Evolutionary conservation across 1,140 invertebrate genomes (phyloP).

Genomic region (Drosophila fuyamai): DNA sequence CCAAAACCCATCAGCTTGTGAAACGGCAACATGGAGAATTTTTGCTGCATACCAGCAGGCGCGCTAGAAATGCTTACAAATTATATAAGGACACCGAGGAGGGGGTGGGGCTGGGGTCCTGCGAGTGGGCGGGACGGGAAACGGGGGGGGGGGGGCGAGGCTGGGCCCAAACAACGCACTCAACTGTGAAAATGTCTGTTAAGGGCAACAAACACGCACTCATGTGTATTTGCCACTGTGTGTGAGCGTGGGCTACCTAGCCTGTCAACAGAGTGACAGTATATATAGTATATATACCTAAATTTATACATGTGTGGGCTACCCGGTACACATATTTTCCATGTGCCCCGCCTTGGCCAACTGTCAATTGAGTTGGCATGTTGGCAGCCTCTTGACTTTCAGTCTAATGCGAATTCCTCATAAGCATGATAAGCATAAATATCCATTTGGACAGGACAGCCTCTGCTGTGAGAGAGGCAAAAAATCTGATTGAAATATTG

Average conservation of each 20-base stretch:
- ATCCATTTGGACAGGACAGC: slow-evolving; percentile 38
- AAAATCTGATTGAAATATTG: slow-evolving; percentile 67
- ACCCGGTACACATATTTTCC: slow-evolving; percentile 20
- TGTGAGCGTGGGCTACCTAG: slow-evolving; percentile 63
- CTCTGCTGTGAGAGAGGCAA: slow-evolving; percentile 5
- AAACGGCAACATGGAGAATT: slow-evolving; percentile 61
- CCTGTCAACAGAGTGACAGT: slow-evolving; percentile 80
- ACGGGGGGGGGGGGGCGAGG: slow-evolving; percentile 18
- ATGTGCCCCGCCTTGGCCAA: slow-evolving; percentile 58
- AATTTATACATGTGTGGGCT: slow-evolving; percentile 18
- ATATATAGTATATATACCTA: slow-evolving; percentile 66
- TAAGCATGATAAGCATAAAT: slow-evolving; percentile 77
- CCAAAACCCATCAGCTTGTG: slow-evolving; percentile 37
- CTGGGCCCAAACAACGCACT: slow-evolving; percentile 75
- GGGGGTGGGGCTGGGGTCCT: neutral
- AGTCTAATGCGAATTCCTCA: slow-evolving; percentile 75
- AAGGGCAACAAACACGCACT: slow-evolving; percentile 73
- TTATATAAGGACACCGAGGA: slow-evolving; percentile 50
- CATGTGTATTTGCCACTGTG: slow-evolving; percentile 54
- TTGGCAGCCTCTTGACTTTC: slow-evolving; percentile 80
- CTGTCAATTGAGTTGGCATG: slow-evolving; percentile 82
- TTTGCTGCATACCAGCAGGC: slow-evolving; percentile 71
- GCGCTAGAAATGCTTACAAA: slow-evolving; percentile 78
- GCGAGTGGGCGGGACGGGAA: neutral
- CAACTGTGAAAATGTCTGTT: slow-evolving; percentile 83